Evolutionary conservation across 2,797 vertebrate genomes (phyloP), one percentile per base, ranked within the genome.

Genomic region (Siniperca obscura): DNA sequence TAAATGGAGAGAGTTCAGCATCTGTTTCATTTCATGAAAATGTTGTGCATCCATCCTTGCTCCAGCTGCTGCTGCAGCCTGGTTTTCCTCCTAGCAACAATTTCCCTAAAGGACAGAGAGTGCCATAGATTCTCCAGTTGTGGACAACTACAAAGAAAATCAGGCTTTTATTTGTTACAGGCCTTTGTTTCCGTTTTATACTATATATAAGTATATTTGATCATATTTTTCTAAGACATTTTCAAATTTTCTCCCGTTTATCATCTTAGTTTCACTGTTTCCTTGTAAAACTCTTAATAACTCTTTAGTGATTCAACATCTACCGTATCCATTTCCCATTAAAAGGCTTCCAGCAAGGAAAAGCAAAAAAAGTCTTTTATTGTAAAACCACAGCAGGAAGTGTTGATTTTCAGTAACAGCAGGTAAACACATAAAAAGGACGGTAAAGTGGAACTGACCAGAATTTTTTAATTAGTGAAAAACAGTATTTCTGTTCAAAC

Each of bases 371-470:
- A 11, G 11, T 13, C 12, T n/a, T 55, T 56, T 69, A 55, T 17
- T 38, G 22, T 56, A 14, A 70, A 40, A 67, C 17, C 9, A 36
- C 66, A 36, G 66, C 68, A 70, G 68, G 22, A 69, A 25, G 50
- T 17, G 21, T 36, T 2, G 13, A 14, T 66, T 66, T 66, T 27
- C 8, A 60, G 57, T 17, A 30, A 60, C 57, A 60, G 57, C 36
- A 13, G 13, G 11, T 42, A 11, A n/a, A 65, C 40, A 19, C 16
- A 44, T 46, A 27, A 4, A 46, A 46, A 46, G 42, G 25, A 3
- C 8, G 4, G 8, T 9, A 12, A 50, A 21, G n/a, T 25, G n/a
- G 50, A 53, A 53, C 21, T n/a, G 21, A 53, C 21, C 7, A 53
- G 3, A 42, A 44, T 44, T 30, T 30, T 30, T 30, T 30, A 30